Evolutionary conservation across 2,888 invertebrate genomes (phyloP).

Genomic region (Morpho helenor): DNA sequence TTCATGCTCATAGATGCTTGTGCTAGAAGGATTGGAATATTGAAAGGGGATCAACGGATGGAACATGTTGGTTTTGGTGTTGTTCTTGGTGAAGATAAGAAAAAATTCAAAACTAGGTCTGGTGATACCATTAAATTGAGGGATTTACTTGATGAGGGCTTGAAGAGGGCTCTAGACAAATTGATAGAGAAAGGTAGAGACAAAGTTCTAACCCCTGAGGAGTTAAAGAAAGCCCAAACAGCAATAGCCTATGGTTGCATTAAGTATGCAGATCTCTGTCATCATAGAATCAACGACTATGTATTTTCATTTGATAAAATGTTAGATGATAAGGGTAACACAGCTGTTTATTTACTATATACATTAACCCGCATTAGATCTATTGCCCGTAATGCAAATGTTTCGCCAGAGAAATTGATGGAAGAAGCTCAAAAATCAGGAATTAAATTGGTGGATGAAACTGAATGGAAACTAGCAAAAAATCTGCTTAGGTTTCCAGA

Average conservation of each 20-base stretch:
- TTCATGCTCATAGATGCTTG: conserved; percentile 88
- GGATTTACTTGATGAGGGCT: conserved; percentile 94
- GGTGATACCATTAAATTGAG: conserved; percentile 95
- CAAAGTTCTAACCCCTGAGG: conserved; percentile 88
- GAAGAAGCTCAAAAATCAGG: conserved; percentile 79
- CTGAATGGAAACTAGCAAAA: conserved; percentile 97
- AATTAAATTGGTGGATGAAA: conserved; percentile 89
- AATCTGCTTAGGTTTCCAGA: conserved; percentile 92
- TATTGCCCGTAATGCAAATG: conserved; percentile 88
- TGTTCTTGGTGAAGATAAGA: conserved; percentile 98
- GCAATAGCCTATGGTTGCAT: conserved; percentile 98
- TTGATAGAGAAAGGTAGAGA: conserved; percentile 92
- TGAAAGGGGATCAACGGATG: conserved; percentile 81
- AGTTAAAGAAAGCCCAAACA: conserved; percentile 90
- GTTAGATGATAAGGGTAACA: conserved; percentile 99
- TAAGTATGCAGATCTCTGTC: conserved; percentile 97
- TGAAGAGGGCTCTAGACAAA: conserved; percentile 89
- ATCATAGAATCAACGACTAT: conserved; percentile 96
- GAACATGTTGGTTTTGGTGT: conserved; percentile 98
- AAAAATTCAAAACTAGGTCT: conserved; percentile 99
- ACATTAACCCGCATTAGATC: conserved; percentile 96
- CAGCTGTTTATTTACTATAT: conserved; percentile 97
- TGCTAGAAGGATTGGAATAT: conserved; percentile 87
- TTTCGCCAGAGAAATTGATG: conserved; percentile 80
- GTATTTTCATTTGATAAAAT: conserved; percentile 99